A percentile compares a stretch with the other conserved stretches of the same genome.
phyloP scores from a whole-genome alignment of 2,113 vertebrate species.

The Rhinoderma darwinii region DNA sequence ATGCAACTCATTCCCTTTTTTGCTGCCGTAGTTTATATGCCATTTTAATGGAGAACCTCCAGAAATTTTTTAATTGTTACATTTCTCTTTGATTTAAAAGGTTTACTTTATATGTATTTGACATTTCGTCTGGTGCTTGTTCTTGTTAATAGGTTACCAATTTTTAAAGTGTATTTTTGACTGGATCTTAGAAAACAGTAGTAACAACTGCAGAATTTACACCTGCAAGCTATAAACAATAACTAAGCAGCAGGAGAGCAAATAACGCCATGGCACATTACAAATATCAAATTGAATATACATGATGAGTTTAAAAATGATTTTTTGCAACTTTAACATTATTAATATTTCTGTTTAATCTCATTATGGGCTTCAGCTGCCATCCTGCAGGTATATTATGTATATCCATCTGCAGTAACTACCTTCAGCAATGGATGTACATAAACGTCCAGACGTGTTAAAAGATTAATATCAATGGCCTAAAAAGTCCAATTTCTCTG shows the following conservation, averaged over 20 bases:
- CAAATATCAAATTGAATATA: not conserved
- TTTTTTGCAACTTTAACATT: not conserved
- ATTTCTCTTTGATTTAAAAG: not conserved
- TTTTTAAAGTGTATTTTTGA: not conserved
- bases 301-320: no score
- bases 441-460: not conserved
- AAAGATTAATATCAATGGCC: not conserved
- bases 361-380: no score
- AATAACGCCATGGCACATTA: not conserved
- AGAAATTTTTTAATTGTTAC: not conserved
- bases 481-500: not conserved
- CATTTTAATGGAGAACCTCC: not conserved
- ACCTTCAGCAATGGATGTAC: not conserved
- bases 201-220: not conserved
- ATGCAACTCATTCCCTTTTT: slow-evolving; percentile 1
- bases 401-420: not conserved
- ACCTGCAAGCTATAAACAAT: not conserved
- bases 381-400: no score
- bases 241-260: not conserved
- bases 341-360: no score
- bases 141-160: not conserved
- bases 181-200: not conserved
- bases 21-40: not conserved
- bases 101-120: not conserved
- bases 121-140: not conserved